Conservation (phyloP, 2,888 invertebrate species). For the Barypeithes pellucidus region DNA sequence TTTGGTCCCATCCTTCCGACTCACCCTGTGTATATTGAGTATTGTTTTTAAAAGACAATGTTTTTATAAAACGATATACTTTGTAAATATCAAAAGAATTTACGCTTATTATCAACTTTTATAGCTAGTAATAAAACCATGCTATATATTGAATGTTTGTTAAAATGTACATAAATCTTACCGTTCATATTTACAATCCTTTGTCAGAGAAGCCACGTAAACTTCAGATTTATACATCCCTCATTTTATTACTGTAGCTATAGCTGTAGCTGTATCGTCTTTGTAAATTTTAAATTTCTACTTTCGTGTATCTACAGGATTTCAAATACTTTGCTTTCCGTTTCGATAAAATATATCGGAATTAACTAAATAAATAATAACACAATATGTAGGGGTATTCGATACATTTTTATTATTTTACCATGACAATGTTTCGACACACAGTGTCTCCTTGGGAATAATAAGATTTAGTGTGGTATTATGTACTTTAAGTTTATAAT, state of each 20-base stretch:
- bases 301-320: not conserved
- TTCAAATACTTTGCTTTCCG: constrained; percentile 9
- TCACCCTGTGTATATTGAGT: no score
- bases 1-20: no score
- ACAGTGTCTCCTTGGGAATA: no score
- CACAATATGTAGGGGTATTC: no score
- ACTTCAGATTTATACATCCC: constrained; percentile 18
- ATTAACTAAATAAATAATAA: no score
- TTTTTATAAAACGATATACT: no score
- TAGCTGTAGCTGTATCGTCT: constrained; percentile 3
- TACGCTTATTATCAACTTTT: not conserved
- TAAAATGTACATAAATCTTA: constrained; percentile 13
- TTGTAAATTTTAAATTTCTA: constrained; percentile 17
- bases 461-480: no score
- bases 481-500: no score
- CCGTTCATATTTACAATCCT: constrained; percentile 8
- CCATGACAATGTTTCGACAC: no score
- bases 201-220: constrained; percentile 5
- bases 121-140: not conserved
- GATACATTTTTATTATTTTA: no score
- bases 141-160: constrained; percentile 12
- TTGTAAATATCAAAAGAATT: not conserved
- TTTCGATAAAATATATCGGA: not conserved
- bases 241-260: constrained; percentile 14
- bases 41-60: no score